Evolutionary conservation across 1,140 invertebrate species (phyloP).

Genomic region (Phortica variegata): DNA sequence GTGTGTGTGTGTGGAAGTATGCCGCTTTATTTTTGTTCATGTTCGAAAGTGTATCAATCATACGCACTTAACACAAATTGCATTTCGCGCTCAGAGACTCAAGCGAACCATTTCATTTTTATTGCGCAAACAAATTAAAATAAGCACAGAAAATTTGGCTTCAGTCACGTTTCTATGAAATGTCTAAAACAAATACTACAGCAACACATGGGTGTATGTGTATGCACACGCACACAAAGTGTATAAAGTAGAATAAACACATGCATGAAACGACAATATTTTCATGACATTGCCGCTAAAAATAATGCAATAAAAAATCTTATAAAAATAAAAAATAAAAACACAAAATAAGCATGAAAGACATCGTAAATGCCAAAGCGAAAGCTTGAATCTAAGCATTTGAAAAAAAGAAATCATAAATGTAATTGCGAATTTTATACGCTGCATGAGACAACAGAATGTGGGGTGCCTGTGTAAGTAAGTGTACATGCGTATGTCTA

Average conservation of each 20-base stretch:
- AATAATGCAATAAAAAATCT: conserved; percentile 54
- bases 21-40: too few relatives aligned
- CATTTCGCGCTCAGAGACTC: too few relatives aligned
- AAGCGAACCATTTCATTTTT: too few relatives aligned
- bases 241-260: conserved; percentile 24
- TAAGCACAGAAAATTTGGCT: conserved; percentile 45
- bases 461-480: too few relatives aligned
- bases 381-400: too few relatives aligned
- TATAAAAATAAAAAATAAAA: conserved; percentile 20
- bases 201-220: too few relatives aligned
- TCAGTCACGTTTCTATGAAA: conserved; percentile 46
- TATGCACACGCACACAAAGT: too few relatives aligned
- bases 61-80: too few relatives aligned
- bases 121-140: conserved; percentile 53
- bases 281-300: conserved; percentile 30
- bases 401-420: conserved; percentile 48
- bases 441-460: neutral
- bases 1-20: too few relatives aligned
- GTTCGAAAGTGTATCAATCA: too few relatives aligned
- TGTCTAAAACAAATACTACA: too few relatives aligned
- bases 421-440: conserved; percentile 52
- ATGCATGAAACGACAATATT: conserved; percentile 35
- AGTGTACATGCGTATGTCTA: too few relatives aligned
- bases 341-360: conserved; percentile 13
- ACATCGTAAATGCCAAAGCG: neutral